Evolutionary conservation across 2,888 invertebrate species (phyloP), one percentile per base, ranked within the genome.

Genomic region (Drosophila meridionalis): DNA sequence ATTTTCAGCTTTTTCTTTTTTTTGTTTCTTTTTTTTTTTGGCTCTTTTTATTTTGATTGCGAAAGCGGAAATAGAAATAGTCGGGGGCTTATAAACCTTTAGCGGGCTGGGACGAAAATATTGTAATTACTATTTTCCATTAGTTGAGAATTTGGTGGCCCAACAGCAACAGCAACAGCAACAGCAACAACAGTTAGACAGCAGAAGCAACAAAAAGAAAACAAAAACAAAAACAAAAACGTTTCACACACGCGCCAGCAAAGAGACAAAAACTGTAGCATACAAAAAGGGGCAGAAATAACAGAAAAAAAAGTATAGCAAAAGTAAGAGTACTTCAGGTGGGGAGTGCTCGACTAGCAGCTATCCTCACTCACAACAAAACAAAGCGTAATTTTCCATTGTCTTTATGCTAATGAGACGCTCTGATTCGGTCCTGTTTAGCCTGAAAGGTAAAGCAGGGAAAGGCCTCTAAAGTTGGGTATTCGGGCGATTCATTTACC

Each of bases 71-170:
- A 52, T 52, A 45, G 60, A 65, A 70, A 56, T 52, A 68, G 69
- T 63, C 50, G n/a, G 53, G 50, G 50, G 47, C 47, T 32, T 34
- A 65, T 20, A 61, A 61, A 30, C 62, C 73, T 66, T 72, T 72
- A 32, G n/a, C 57, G 59, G 56, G 56, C 55, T 9, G 34, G n/a
- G 55, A 52, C 57, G 50, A 61, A 81, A 87, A 87, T 68, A 88
- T 86, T 84, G 85, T 89, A 88, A 87, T 87, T 87, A 84, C 89
- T 87, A 81, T 87, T 89, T 86, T 87, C 89, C 86, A 88, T 88
- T 87, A 83, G 83, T 81, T 74, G 57, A 48, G 72, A 75, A 76
- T 73, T 72, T 73, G 58, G 47, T 53, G 62, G 48, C 45, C 38
- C 42, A 55, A 64, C 45, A 76, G 60, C 52, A 61, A 28, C 38